These are phyloP conservation scores for Sterna hirundo DNA, from an alignment of 2,113 vertebrate genomes.

Conservation along the genomic window DNA sequence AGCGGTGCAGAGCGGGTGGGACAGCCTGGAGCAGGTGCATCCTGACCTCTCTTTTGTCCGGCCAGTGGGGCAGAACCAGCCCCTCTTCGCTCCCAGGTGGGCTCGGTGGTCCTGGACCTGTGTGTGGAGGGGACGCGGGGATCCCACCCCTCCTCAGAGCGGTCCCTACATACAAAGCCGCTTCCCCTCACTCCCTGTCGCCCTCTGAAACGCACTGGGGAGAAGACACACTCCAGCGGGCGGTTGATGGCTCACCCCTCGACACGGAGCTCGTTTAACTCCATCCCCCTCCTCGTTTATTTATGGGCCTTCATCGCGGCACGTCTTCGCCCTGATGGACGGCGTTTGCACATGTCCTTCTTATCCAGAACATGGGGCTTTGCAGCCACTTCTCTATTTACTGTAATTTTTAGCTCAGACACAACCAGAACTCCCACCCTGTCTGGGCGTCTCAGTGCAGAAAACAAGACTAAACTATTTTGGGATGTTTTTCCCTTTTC, in stretches of 20 bases:
- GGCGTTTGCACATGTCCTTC: not conserved
- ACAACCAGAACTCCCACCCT: constrained; percentile 74
- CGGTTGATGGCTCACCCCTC: not conserved
- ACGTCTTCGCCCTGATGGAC: not conserved
- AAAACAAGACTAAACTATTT: constrained; percentile 77
- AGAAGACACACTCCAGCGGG: not conserved
- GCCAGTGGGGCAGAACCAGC: not conserved
- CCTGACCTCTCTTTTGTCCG: accelerated
- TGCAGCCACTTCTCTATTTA: constrained; percentile 62
- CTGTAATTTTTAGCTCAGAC: constrained; percentile 73
- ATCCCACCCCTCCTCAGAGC: not conserved
- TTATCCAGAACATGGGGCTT: constrained; percentile 39
- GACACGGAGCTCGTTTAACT: not conserved
- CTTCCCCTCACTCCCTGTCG: not conserved
- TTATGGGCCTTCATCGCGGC: not conserved
- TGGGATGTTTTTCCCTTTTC: constrained; percentile 72
- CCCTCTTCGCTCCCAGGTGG: too few relatives aligned
- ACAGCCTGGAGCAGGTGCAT: not conserved
- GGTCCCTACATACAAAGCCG: accelerated
- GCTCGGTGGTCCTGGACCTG: not conserved
- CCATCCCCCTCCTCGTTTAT: not conserved
- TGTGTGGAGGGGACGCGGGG: accelerated
- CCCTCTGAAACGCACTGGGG: not conserved
- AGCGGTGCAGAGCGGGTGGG: accelerated
- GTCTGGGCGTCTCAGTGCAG: constrained; percentile 66